Conservation (phyloP, 2,797 vertebrate genomes). For the Petrocephalus schoutedeni region DNA sequence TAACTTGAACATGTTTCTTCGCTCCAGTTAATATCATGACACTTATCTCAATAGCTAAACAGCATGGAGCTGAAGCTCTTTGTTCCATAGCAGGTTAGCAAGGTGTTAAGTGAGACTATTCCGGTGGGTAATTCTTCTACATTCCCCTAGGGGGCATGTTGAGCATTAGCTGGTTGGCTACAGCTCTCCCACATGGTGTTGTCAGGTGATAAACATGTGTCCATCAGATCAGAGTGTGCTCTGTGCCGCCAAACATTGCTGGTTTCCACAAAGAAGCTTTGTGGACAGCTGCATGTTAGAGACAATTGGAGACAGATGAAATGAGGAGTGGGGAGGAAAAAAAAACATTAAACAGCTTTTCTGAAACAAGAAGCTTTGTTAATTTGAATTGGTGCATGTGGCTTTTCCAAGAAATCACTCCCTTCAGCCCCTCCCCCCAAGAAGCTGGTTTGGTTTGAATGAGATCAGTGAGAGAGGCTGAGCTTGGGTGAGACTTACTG, state of each 20-base stretch:
- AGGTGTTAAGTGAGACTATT: not conserved
- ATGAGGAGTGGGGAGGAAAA: not conserved
- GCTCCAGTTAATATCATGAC: not conserved
- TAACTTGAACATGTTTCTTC: not conserved
- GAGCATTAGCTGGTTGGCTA: not conserved
- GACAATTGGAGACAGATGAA: conserved; percentile 1
- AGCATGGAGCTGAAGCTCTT: not conserved
- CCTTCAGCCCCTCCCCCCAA: not conserved
- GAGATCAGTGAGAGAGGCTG: not conserved
- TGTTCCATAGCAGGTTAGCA: not conserved
- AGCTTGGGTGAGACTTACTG: not conserved
- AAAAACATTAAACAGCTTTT: not conserved
- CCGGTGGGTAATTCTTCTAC: too few species aligned
- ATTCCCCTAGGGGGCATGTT: not conserved
- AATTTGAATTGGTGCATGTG: not conserved
- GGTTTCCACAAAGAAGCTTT: not conserved
- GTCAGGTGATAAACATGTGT: not conserved
- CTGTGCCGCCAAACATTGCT: not conserved
- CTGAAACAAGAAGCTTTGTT: conserved; percentile 9
- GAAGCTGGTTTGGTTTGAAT: not conserved
- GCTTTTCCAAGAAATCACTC: not conserved
- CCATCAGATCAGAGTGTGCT: not conserved
- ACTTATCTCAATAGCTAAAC: not conserved
- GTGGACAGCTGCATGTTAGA: not conserved
- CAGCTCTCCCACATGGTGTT: not conserved